phyloP scores from a whole-genome alignment of 2,888 invertebrate genomes.

The Drosophila pseudotalamancana region DNA sequence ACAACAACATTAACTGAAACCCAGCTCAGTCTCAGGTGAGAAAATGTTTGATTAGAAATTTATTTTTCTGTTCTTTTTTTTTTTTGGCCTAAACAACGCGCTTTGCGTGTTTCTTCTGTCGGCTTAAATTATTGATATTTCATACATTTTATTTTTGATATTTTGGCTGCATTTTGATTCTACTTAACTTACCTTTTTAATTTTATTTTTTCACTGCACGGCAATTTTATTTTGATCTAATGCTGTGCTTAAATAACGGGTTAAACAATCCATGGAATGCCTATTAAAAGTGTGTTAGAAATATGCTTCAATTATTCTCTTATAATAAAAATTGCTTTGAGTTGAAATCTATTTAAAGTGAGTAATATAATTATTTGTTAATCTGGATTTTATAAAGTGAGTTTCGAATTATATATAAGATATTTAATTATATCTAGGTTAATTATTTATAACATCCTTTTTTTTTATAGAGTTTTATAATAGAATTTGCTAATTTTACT shows the following conservation, averaged over 20 bases:
- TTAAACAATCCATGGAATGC: slow-evolving; percentile 2
- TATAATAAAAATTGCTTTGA: background rate
- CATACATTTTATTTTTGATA: too few relatives aligned
- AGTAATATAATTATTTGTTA: background rate
- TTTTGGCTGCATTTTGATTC: slow-evolving; percentile 4
- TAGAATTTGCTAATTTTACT: too few relatives aligned
- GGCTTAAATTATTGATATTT: slow-evolving; percentile 17
- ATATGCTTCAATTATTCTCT: background rate
- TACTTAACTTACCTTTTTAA: too few relatives aligned
- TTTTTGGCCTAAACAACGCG: slow-evolving; percentile 27
- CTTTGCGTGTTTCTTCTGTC: slow-evolving; percentile 51
- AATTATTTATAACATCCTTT: too few relatives aligned
- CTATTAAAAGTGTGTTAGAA: slow-evolving; percentile 3
- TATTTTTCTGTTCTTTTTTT: background rate
- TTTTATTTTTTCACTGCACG: background rate
- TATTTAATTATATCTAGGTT: too few relatives aligned
- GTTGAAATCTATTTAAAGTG: background rate
- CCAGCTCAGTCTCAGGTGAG: slow-evolving; percentile 64
- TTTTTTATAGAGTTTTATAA: too few relatives aligned
- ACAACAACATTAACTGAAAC: slow-evolving; percentile 20
- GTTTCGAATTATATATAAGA: too few relatives aligned
- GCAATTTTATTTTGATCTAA: slow-evolving; percentile 21
- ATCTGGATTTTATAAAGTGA: too few relatives aligned
- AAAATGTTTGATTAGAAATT: slow-evolving; percentile 77
- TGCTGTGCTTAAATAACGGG: slow-evolving; percentile 1